phyloP scores from a whole-genome alignment of 2,797 vertebrate genomes.

The Sebastes vulpes region DNA sequence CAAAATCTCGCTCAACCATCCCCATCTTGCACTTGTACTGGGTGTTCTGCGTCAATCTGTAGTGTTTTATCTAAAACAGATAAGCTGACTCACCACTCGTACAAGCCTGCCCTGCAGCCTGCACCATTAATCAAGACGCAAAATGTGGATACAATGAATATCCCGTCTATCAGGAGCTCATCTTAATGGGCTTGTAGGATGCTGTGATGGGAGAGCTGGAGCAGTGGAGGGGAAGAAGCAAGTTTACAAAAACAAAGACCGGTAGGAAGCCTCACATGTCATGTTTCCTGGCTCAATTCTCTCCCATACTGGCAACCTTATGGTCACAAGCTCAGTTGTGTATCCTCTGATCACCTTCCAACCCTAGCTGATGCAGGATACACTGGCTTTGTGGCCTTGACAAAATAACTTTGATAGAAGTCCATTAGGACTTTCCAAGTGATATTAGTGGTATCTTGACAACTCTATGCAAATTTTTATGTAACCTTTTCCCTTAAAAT shows the following conservation, averaged over 20 bases:
- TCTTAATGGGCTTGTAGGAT: constrained; percentile 54
- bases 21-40: not conserved
- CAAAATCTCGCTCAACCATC: constrained; percentile 4
- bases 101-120: constrained; percentile 28
- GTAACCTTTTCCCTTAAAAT: not conserved
- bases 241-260: not conserved
- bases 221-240: not conserved
- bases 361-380: not conserved
- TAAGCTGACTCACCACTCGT: constrained; percentile 29
- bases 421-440: not conserved
- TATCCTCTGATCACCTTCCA: not conserved
- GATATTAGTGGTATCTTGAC: not conserved
- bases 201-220: constrained; percentile 3
- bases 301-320: not conserved
- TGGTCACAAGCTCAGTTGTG: not conserved
- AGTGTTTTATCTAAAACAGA: constrained; percentile 40
- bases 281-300: not conserved
- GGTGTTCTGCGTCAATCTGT: constrained; percentile 28
- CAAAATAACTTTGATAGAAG: not conserved
- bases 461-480: not conserved
- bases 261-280: not conserved
- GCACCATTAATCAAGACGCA: constrained; percentile 48
- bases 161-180: constrained; percentile 32
- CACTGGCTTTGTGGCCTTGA: not conserved
- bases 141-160: constrained; percentile 58